A percentile compares a stretch with the other conserved stretches of the same genome.
phyloP scores from a whole-genome alignment of 2,797 vertebrate genomes.

The Gallinago solitaria region DNA sequence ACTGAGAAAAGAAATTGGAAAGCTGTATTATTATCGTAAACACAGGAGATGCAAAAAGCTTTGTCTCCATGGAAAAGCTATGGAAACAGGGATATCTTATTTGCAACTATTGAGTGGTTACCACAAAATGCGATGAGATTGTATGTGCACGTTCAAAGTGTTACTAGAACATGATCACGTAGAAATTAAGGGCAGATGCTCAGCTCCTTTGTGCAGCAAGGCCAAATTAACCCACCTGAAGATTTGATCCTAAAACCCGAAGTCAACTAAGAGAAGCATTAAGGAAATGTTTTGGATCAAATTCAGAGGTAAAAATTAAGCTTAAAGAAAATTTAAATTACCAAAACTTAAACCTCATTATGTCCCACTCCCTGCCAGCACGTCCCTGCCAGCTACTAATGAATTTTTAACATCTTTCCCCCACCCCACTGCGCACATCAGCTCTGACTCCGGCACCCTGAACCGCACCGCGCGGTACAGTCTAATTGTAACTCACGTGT shows the following conservation, averaged over 20 bases:
- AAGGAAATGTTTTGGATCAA: neutral
- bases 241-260: neutral
- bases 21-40: constrained; percentile 43
- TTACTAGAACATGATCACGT: neutral
- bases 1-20: constrained; percentile 42
- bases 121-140: neutral
- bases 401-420: constrained; percentile 59
- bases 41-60: constrained; percentile 52
- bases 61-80: constrained; percentile 64
- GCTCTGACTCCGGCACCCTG: neutral
- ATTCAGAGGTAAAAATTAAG: neutral
- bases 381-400: constrained; percentile 34
- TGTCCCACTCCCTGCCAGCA: constrained; percentile 35
- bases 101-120: constrained; percentile 35
- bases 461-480: neutral
- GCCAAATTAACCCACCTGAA: neutral
- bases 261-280: neutral
- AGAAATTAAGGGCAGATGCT: neutral
- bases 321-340: constrained; percentile 28
- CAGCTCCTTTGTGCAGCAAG: neutral
- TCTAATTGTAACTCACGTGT: constrained; percentile 50
- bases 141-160: neutral
- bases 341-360: constrained; percentile 48
- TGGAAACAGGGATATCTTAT: constrained; percentile 41
- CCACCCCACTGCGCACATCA: constrained; percentile 1